A percentile compares a stretch with the other conserved stretches of the same genome.
These are phyloP conservation scores for Dendronephthya gigantea DNA, from an alignment of 64 coral and sea anemone species.

Conservation along the genomic window DNA sequence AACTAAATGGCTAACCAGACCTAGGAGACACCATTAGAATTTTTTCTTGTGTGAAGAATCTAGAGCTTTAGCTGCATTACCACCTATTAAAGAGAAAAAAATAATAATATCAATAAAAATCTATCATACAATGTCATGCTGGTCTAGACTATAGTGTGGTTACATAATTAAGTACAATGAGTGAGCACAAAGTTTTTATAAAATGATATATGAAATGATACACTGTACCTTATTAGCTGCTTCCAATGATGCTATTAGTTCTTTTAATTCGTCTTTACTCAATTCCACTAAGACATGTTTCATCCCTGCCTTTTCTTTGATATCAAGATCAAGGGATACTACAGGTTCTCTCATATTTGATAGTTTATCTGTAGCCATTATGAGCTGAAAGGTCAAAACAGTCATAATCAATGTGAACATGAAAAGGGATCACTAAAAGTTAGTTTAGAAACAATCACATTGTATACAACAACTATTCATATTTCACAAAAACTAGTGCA, in stretches of 20 bases:
- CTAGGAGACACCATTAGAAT: background rate
- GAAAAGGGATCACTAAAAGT: background rate
- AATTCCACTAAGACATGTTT: conserved; percentile 73
- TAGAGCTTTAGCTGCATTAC: conserved; percentile 47
- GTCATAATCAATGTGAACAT: background rate
- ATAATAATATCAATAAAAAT: background rate
- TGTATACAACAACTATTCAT: too few relatives aligned
- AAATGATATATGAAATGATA: background rate
- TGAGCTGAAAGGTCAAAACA: conserved; percentile 46
- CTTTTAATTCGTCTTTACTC: conserved; percentile 63
- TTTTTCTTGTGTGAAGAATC: background rate
- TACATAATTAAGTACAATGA: background rate
- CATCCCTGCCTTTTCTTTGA: conserved; percentile 38
- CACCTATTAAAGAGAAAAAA: conserved; percentile 32
- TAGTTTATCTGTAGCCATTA: conserved; percentile 85
- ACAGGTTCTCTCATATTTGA: conserved; percentile 67
- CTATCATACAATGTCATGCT: background rate
- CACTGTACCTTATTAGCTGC: conserved; percentile 81
- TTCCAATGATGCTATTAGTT: conserved; percentile 80
- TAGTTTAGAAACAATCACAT: too few relatives aligned
- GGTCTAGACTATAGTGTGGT: background rate
- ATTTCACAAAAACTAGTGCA: too few relatives aligned
- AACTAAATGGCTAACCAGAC: background rate
- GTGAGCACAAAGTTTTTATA: too few relatives aligned
- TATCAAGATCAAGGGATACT: conserved; percentile 73